phyloP scores from a whole-genome alignment of 2,797 vertebrate species.

The Leptatherina wallacei region DNA sequence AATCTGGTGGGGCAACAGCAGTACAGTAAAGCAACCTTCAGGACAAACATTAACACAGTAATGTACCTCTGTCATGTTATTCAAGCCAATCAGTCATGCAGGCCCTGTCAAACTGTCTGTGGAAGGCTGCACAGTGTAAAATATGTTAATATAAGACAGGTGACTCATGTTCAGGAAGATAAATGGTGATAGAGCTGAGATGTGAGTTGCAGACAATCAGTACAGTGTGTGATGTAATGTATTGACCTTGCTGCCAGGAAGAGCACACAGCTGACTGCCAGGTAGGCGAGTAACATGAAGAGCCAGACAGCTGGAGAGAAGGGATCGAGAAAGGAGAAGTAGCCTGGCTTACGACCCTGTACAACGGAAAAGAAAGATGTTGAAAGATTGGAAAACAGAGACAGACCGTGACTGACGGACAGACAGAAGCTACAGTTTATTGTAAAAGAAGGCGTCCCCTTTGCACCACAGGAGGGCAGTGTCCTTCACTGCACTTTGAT shows the following conservation, averaged over 20 bases:
- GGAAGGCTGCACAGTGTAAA: conserved; percentile 34
- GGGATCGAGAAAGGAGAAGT: conserved; percentile 96
- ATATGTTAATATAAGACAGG: conserved; percentile 43
- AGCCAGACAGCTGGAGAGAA: conserved; percentile 92
- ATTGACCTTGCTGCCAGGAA: conserved; percentile 94
- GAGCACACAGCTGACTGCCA: conserved; percentile 94
- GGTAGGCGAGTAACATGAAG: conserved; percentile 96
- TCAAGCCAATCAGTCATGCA: conserved; percentile 51
- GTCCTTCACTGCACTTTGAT: conserved; percentile 51
- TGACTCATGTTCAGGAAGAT: conserved; percentile 49
- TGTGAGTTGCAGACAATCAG: conserved; percentile 50
- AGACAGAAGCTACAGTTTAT: conserved; percentile 28
- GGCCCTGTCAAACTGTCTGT: conserved; percentile 48
- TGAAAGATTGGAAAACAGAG: conserved; percentile 25
- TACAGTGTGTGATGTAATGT: conserved; percentile 68
- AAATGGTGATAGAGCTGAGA: conserved; percentile 47
- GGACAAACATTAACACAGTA: conserved; percentile 34
- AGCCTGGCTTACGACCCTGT: conserved; percentile 94
- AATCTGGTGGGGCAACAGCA: conserved; percentile 78
- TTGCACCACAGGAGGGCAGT: conserved; percentile 76
- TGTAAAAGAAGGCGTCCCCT: conserved; percentile 35
- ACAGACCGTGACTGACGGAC: conserved; percentile 78
- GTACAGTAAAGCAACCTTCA: conserved; percentile 30
- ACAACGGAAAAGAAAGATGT: conserved; percentile 83
- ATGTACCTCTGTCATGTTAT: conserved; percentile 29